A percentile compares a stretch with the other conserved stretches of the same genome.
Conservation (phyloP, 2,888 invertebrate species). For the Anoplius nigerrimus region DNA sequence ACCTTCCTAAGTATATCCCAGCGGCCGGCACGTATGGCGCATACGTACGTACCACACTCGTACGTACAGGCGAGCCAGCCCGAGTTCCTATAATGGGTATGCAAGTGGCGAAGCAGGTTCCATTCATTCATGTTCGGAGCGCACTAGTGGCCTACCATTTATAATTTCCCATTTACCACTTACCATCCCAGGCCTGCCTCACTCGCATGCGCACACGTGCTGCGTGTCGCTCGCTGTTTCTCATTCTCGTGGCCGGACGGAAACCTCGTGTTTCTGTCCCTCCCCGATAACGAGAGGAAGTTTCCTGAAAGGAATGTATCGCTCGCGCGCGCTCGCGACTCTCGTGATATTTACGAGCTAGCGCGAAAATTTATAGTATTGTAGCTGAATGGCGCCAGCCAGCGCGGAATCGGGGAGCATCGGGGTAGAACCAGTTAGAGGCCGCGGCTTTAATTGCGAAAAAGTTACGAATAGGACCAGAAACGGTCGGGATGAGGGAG, state of each 20-base stretch:
- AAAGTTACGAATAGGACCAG: too few relatives aligned
- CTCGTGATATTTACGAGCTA: too few relatives aligned
- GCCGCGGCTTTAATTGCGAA: too few relatives aligned
- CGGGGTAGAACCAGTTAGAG: constrained; percentile 10
- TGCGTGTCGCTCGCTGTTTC: constrained; percentile 46
- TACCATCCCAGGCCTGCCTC: constrained; percentile 57
- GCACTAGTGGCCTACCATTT: constrained; percentile 68
- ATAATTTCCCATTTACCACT: constrained; percentile 71
- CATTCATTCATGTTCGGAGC: constrained; percentile 72
- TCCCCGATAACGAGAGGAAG: too few relatives aligned
- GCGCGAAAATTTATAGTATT: too few relatives aligned
- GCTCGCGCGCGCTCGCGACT: too few relatives aligned
- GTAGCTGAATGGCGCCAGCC: too few relatives aligned
- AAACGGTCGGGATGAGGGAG: too few relatives aligned
- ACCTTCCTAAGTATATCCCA: constrained; percentile 13
- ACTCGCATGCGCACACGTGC: constrained; percentile 52
- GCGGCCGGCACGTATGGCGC: too few relatives aligned
- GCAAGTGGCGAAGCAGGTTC: constrained; percentile 71
- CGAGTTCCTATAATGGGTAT: constrained; percentile 69
- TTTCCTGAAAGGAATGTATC: too few relatives aligned
- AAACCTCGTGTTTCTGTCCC: too few relatives aligned
- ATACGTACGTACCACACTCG: not conserved
- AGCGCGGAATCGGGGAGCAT: too few relatives aligned
- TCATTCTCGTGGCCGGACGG: constrained; percentile 42
- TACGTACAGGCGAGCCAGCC: constrained; percentile 26